Percentiles rank a stretch among this genome's conserved stretches.
Evolutionary conservation across 2,113 vertebrate genomes (phyloP).

Genomic region (Andinoacara biseriatus): DNA sequence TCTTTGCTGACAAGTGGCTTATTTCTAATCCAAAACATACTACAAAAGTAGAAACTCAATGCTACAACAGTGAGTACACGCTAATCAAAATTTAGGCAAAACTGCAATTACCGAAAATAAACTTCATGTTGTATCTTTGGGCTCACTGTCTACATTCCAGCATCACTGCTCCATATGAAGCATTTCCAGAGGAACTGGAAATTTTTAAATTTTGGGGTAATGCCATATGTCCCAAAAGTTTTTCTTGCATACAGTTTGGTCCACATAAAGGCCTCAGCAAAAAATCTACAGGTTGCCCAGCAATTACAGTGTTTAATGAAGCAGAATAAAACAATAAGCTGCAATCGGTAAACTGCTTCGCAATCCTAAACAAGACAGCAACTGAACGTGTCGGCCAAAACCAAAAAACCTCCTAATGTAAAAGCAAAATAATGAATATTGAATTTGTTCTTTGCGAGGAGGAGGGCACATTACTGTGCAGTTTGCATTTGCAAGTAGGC

Average conservation of each 20-base stretch:
- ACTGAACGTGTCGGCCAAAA: not conserved
- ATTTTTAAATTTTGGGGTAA: not conserved
- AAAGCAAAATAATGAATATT: not conserved
- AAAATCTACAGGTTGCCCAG: not conserved
- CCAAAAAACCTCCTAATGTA: not conserved
- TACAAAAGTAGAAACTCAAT: not conserved
- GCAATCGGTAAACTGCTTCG: not conserved
- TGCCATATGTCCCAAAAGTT: not conserved
- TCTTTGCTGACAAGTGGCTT: not conserved
- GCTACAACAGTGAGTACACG: too few species aligned
- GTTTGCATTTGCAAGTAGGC: not conserved
- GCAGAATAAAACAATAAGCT: not conserved
- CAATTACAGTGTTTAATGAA: not conserved
- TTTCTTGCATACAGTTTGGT: not conserved
- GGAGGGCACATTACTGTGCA: rapidly evolving
- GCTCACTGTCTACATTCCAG: not conserved
- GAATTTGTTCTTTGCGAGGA: not conserved
- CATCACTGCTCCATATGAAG: not conserved
- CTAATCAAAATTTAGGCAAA: not conserved
- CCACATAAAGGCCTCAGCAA: not conserved
- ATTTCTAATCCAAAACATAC: not conserved
- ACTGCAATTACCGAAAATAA: not conserved
- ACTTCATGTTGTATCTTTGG: not conserved
- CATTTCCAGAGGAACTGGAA: not conserved
- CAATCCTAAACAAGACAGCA: not conserved